A percentile compares a stretch with the other conserved stretches of the same genome.
phyloP scores from a whole-genome alignment of 2,888 invertebrate species.

The Trachelus troglodyta region DNA sequence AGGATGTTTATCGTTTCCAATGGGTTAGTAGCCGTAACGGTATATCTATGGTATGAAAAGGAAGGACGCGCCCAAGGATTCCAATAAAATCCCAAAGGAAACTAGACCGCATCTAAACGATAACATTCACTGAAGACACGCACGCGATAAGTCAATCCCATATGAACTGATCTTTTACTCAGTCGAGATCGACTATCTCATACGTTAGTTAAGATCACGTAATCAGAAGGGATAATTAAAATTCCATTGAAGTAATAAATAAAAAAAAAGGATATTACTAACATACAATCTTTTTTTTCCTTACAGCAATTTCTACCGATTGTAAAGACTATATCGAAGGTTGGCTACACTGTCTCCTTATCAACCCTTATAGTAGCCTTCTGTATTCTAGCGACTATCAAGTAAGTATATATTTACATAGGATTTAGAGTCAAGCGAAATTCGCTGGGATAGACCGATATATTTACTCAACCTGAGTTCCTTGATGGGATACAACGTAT shows the following conservation, averaged over 20 bases:
- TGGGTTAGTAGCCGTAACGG: too few species aligned
- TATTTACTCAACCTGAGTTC: too few species aligned
- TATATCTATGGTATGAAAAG: too few species aligned
- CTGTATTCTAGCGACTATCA: slow-evolving; percentile 70
- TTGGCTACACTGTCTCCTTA: slow-evolving; percentile 71
- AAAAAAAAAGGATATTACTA: neutral
- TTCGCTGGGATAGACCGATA: too few species aligned
- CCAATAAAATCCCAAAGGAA: too few species aligned
- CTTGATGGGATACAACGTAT: too few species aligned
- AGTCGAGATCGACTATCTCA: slow-evolving; percentile 1
- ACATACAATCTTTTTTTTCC: slow-evolving; percentile 3
- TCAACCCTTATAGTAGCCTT: slow-evolving; percentile 70
- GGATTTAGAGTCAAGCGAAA: too few species aligned
- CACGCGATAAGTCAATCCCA: too few species aligned
- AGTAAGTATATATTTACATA: slow-evolving; percentile 64
- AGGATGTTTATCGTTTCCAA: too few species aligned
- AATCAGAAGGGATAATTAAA: neutral
- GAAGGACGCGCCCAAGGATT: too few species aligned
- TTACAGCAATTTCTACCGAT: slow-evolving; percentile 68
- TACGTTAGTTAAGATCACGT: neutral
- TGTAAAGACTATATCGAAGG: slow-evolving; percentile 69
- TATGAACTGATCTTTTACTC: slow-evolving; percentile 11
- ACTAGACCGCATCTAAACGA: too few species aligned
- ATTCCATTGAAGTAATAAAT: neutral
- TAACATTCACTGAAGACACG: too few species aligned